These are phyloP conservation scores for Drosophila pseudoananassae DNA, from an alignment of 1,140 invertebrate genomes.

Conservation along the genomic window DNA sequence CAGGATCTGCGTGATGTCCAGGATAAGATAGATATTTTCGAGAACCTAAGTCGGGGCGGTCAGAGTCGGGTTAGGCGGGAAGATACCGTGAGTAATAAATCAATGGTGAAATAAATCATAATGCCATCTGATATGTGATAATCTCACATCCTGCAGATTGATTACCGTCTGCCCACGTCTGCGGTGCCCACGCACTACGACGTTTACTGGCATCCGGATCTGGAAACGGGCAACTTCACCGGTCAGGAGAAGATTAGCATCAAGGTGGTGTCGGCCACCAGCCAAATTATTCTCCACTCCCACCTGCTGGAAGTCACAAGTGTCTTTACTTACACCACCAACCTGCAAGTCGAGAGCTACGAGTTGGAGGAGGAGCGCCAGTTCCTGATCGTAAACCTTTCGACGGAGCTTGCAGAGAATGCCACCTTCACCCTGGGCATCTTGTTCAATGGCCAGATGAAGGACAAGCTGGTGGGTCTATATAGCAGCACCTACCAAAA, in stretches of 20 bases:
- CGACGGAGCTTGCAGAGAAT: conserved; percentile 27
- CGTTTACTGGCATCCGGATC: conserved; percentile 90
- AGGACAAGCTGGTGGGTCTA: conserved; percentile 84
- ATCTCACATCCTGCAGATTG: conserved; percentile 48
- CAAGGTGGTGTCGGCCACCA: conserved; percentile 85
- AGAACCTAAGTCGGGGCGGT: conserved; percentile 2
- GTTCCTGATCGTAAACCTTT: conserved; percentile 64
- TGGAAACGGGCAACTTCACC: conserved; percentile 88
- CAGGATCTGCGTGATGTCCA: conserved; percentile 54
- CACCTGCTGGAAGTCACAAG: conserved; percentile 81
- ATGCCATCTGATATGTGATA: background rate
- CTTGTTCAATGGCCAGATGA: conserved; percentile 84
- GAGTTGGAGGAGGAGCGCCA: conserved; percentile 62
- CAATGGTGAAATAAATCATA: background rate
- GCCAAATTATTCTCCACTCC: conserved; percentile 89
- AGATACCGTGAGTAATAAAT: conserved; percentile 27
- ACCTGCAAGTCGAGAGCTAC: conserved; percentile 31
- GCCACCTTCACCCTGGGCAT: conserved; percentile 60
- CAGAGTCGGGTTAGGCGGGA: conserved; percentile 10
- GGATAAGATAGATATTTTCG: conserved; percentile 56
- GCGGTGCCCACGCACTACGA: conserved; percentile 91
- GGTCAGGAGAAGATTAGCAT: conserved; percentile 90
- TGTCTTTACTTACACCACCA: conserved; percentile 45
- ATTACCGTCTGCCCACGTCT: conserved; percentile 87
- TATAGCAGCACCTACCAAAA: conserved; percentile 84